These are phyloP conservation scores for Hiodon tergisus DNA, from an alignment of 2,113 vertebrate species.

Conservation along the genomic window DNA sequence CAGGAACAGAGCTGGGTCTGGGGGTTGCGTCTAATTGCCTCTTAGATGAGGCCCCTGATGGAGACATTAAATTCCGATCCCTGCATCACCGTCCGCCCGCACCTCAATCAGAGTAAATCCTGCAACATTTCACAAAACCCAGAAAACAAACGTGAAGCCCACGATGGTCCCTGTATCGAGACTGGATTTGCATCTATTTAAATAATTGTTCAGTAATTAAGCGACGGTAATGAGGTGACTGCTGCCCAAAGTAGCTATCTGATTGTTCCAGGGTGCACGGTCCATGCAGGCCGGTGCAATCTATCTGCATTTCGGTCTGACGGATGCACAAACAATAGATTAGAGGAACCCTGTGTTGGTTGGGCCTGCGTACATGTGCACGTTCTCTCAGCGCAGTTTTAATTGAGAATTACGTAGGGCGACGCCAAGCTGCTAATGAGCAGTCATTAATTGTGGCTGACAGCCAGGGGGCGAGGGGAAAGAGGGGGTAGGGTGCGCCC, in stretches of 20 bases:
- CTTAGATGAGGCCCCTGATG: neutral
- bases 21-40: neutral
- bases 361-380: neutral
- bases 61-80: neutral
- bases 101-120: constrained; percentile 13
- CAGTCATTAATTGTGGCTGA: constrained; percentile 12
- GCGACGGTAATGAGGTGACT: constrained; percentile 15
- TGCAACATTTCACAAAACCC: neutral
- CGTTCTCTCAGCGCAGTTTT: neutral
- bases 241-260: neutral
- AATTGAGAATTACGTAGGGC: constrained; percentile 5
- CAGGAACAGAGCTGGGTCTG: neutral
- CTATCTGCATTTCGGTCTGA: constrained; percentile 11
- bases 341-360: neutral
- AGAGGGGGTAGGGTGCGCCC: neutral
- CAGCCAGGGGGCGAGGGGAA: neutral
- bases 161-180: constrained; percentile 3
- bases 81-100: neutral
- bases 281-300: neutral
- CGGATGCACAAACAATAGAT: constrained; percentile 15
- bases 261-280: neutral
- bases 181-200: constrained; percentile 20
- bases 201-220: constrained; percentile 20
- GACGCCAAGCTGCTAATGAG: constrained; percentile 15
- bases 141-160: neutral